phyloP scores from a whole-genome alignment of 2,797 vertebrate genomes.

The Peromyscus nudipes region DNA sequence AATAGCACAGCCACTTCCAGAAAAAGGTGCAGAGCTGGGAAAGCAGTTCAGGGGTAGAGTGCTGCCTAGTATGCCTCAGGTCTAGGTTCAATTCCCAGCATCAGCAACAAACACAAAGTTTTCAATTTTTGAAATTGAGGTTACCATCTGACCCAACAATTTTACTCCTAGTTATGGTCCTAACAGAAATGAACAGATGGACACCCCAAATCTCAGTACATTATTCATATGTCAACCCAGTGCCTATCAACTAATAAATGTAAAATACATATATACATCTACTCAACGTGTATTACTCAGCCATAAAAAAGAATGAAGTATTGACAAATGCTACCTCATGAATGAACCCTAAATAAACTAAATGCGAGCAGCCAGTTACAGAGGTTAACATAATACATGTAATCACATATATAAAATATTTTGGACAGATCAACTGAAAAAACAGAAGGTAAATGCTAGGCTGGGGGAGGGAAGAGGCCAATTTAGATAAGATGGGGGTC shows the following conservation, averaged over 20 bases:
- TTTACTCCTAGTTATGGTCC: not conserved
- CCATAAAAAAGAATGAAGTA: constrained; percentile 33
- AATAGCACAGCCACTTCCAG: not conserved
- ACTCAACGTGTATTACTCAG: not conserved
- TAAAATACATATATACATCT: not conserved
- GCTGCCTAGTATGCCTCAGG: not conserved
- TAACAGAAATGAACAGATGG: constrained; percentile 34
- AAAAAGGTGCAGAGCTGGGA: not conserved
- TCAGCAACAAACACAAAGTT: not conserved
- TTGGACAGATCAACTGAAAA: not conserved
- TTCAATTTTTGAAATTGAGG: not conserved
- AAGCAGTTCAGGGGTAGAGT: not conserved
- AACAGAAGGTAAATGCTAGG: not conserved
- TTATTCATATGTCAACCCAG: not conserved
- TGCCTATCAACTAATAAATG: not conserved
- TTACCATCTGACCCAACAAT: not conserved
- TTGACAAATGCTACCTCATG: not conserved
- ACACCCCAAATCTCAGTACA: constrained; percentile 18
- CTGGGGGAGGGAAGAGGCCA: too few species aligned
- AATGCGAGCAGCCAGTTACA: not conserved
- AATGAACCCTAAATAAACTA: not conserved
- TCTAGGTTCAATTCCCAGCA: not conserved
- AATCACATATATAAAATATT: not conserved
- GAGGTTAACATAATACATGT: not conserved
- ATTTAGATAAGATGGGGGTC: not conserved